A percentile compares a stretch with the other conserved stretches of the same genome.
phyloP scores from a whole-genome alignment of 2,113 vertebrate genomes.

The Ammodytes dubius region DNA sequence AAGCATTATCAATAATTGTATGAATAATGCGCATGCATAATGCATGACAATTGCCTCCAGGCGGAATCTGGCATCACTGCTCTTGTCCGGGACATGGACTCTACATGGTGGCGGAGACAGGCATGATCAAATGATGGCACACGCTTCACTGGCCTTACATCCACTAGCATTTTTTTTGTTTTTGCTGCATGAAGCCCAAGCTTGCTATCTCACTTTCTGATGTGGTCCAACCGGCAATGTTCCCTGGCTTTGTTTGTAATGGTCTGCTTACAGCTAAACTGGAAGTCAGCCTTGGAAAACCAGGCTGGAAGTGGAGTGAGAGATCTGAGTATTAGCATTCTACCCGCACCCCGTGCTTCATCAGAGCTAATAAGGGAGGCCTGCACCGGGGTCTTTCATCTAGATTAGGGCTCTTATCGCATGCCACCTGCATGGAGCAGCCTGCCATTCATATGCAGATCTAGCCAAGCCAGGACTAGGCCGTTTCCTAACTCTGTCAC shows the following conservation, averaged over 20 bases:
- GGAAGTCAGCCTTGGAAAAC: conserved; percentile 49
- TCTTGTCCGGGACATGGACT: conserved; percentile 87
- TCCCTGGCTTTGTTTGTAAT: conserved; percentile 68
- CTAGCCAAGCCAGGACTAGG: conserved; percentile 51
- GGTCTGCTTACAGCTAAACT: conserved; percentile 57
- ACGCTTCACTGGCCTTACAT: conserved; percentile 80
- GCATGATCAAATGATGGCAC: conserved; percentile 87
- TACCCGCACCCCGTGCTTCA: conserved; percentile 67
- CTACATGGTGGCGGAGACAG: conserved; percentile 86
- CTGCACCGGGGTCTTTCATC: conserved; percentile 77
- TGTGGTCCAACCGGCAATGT: conserved; percentile 51
- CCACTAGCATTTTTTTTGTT: conserved; percentile 58
- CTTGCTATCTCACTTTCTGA: conserved; percentile 51
- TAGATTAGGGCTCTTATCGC: conserved; percentile 81
- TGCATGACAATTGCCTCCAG: conserved; percentile 91
- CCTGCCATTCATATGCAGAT: conserved; percentile 82
- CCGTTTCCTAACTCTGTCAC: conserved; percentile 75
- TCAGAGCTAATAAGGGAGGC: conserved; percentile 79
- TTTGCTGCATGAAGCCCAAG: conserved; percentile 23
- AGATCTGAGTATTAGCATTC: conserved; percentile 80
- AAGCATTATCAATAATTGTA: conserved; percentile 94
- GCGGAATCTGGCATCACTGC: conserved; percentile 88
- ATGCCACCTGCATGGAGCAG: conserved; percentile 79
- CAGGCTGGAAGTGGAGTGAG: conserved; percentile 32
- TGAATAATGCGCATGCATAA: conserved; percentile 93